A percentile compares a stretch with the other conserved stretches of the same genome.
These are phyloP conservation scores for Meta bourneti DNA, from an alignment of 2,888 invertebrate genomes.

Conservation along the genomic window DNA sequence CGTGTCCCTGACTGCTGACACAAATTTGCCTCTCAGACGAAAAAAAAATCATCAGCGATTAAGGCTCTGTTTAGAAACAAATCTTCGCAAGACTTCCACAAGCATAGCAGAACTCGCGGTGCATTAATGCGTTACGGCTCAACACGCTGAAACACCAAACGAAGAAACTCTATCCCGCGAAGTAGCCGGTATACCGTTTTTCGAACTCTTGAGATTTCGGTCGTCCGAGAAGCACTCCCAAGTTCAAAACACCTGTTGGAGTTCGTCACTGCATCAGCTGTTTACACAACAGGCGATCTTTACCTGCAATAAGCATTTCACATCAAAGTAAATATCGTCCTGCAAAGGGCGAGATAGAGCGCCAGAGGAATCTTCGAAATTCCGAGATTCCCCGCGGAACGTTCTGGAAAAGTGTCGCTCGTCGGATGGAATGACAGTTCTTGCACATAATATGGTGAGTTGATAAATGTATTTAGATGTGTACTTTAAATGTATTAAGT, in stretches of 20 bases:
- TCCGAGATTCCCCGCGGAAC: too few species aligned
- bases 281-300: not conserved
- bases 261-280: not conserved
- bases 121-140: too few species aligned
- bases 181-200: too few species aligned
- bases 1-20: not conserved
- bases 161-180: too few species aligned
- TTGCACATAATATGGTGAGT: not conserved
- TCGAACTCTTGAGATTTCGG: too few species aligned
- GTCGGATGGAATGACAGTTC: not conserved
- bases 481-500: too few species aligned
- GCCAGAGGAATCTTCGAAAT: not conserved
- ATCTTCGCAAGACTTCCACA: not conserved
- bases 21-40: not conserved
- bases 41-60: not conserved
- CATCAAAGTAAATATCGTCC: not conserved
- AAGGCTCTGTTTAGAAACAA: not conserved
- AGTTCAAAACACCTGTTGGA: too few species aligned
- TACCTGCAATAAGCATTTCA: not conserved
- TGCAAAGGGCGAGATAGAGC: not conserved
- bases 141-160: too few species aligned
- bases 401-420: too few species aligned
- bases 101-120: not conserved
- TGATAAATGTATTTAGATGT: not conserved
- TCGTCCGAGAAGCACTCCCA: too few species aligned